A percentile compares a stretch with the other conserved stretches of the same genome.
phyloP scores from a whole-genome alignment of 2,113 vertebrate genomes.

The Thymallus thymallus region DNA sequence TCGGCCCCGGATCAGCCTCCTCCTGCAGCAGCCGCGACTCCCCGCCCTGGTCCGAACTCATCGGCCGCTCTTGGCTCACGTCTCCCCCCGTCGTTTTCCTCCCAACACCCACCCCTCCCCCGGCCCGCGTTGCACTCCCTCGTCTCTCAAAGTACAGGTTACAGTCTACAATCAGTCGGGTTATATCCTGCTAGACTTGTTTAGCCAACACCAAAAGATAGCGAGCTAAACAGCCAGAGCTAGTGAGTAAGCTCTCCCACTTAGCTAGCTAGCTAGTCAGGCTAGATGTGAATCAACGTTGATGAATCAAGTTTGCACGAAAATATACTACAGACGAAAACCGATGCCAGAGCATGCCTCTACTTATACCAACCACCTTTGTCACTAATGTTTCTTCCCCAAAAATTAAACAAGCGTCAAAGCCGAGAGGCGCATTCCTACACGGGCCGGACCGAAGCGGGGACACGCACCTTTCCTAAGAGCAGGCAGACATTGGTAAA shows the following conservation, averaged over 20 bases:
- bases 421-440: slow-evolving; percentile 63
- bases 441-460: slow-evolving; percentile 74
- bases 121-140: slow-evolving; percentile 60
- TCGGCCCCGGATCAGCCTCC: slow-evolving; percentile 76
- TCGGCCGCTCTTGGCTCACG: slow-evolving; percentile 80
- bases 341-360: slow-evolving; percentile 44
- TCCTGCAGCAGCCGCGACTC: slow-evolving; percentile 81
- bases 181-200: slow-evolving; percentile 45
- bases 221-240: slow-evolving; percentile 44
- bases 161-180: slow-evolving; percentile 35
- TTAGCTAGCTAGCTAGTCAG: slow-evolving; percentile 37
- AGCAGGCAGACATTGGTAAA: slow-evolving; percentile 64
- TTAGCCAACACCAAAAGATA: slow-evolving; percentile 45
- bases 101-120: slow-evolving; percentile 55
- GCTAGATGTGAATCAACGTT: slow-evolving; percentile 55
- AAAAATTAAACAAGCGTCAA: slow-evolving; percentile 36
- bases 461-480: slow-evolving; percentile 74
- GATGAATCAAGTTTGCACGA: slow-evolving; percentile 50
- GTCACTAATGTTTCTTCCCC: slow-evolving; percentile 34
- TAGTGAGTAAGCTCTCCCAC: slow-evolving; percentile 51
- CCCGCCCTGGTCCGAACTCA: slow-evolving; percentile 82
- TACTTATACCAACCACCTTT: slow-evolving; percentile 25
- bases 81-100: slow-evolving; percentile 73
- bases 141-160: slow-evolving; percentile 28
- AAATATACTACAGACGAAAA: slow-evolving; percentile 28